A percentile compares a stretch with the other conserved stretches of the same genome.
phyloP scores from a whole-genome alignment of 2,113 vertebrate species.

The Agapornis roseicollis region DNA sequence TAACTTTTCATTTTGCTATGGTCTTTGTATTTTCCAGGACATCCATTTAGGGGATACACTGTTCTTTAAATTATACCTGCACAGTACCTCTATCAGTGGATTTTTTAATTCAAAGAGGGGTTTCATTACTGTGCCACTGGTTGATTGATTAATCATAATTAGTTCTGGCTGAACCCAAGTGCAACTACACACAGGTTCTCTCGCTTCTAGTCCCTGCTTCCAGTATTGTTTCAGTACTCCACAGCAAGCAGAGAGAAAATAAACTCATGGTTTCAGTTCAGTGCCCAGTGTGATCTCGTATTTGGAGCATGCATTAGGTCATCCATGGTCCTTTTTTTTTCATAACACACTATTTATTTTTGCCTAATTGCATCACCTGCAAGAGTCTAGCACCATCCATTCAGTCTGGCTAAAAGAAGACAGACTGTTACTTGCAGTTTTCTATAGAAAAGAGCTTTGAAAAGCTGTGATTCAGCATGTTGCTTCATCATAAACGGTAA shows the following conservation, averaged over 20 bases:
- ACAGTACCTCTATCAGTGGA: not conserved
- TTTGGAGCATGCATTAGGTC: not conserved
- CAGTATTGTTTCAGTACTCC: not conserved
- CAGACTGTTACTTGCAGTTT: not conserved
- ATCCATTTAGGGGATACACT: not conserved
- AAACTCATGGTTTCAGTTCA: not conserved
- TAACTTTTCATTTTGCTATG: not conserved
- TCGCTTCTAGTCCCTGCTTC: not conserved
- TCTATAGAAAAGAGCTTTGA: not conserved
- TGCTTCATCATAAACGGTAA: not conserved
- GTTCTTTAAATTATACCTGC: not conserved
- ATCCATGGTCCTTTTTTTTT: not conserved
- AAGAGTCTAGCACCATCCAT: not conserved
- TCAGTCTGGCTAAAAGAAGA: not conserved
- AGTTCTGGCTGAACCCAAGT: not conserved
- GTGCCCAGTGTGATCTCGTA: not conserved
- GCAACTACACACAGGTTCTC: not conserved
- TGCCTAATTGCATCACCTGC: not conserved
- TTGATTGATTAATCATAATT: not conserved
- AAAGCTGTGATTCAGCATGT: not conserved
- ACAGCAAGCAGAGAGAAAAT: not conserved
- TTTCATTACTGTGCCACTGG: not conserved
- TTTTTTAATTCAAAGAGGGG: not conserved
- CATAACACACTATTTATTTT: not conserved
- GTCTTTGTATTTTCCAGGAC: not conserved